Evolutionary conservation across 1,140 invertebrate genomes (phyloP).

Genomic region (Acarapis woodi): DNA sequence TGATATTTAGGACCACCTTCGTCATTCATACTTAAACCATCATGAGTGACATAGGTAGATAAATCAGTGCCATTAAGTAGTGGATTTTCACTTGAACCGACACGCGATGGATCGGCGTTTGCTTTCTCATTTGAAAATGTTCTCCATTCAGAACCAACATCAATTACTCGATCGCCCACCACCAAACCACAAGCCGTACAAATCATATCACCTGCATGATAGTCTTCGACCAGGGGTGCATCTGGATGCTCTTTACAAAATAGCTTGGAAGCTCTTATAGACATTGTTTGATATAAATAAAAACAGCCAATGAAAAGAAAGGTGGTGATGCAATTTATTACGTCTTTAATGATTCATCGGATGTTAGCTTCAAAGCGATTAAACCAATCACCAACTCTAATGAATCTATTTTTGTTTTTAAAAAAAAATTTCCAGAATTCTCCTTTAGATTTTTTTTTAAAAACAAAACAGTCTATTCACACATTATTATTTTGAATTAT

Average conservation of each 20-base stretch:
- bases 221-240: conserved; percentile 81
- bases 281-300: no score
- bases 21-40: conserved; percentile 46
- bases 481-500: no score
- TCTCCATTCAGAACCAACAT: conserved; percentile 99
- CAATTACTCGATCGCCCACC: conserved; percentile 93
- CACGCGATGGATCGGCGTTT: conserved; percentile 88
- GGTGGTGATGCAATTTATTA: no score
- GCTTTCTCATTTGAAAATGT: conserved; percentile 97
- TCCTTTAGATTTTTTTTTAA: no score
- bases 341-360: no score
- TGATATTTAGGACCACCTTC: conserved; percentile 67
- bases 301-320: no score
- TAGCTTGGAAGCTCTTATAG: conserved; percentile 18
- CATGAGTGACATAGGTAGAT: conserved; percentile 84
- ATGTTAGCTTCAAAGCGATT: no score
- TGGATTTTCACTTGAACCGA: conserved; percentile 63
- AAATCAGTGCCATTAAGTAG: conserved; percentile 80
- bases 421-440: no score
- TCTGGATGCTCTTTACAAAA: conserved; percentile 81
- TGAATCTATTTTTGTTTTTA: no score
- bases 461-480: no score
- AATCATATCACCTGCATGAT: conserved; percentile 92
- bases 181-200: conserved; percentile 96
- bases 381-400: no score